These are phyloP conservation scores for Netelia virgata DNA, from an alignment of 2,888 invertebrate genomes.

Conservation along the genomic window DNA sequence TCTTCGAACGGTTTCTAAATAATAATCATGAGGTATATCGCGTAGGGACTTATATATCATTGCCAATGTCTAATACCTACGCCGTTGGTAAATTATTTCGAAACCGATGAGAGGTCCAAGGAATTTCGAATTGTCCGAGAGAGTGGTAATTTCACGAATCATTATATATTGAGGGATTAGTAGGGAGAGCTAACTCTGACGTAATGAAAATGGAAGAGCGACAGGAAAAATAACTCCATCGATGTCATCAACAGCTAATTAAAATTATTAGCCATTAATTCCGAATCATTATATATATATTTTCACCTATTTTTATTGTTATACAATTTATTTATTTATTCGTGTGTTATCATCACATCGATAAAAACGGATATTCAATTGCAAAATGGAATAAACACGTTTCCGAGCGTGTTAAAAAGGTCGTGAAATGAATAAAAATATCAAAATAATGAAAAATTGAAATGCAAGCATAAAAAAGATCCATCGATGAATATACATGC, in stretches of 20 bases:
- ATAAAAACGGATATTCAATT: too few relatives aligned
- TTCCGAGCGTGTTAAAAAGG: too few relatives aligned
- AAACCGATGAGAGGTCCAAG: constrained; percentile 28
- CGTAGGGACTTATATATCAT: background rate
- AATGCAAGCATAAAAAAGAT: background rate
- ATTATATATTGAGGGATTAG: background rate
- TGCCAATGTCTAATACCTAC: background rate
- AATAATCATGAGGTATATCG: constrained; percentile 38
- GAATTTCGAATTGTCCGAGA: background rate
- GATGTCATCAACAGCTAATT: background rate
- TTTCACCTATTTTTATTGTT: too few relatives aligned
- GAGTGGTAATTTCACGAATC: background rate
- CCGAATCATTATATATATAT: background rate
- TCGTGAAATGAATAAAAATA: too few relatives aligned
- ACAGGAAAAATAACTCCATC: constrained; percentile 1
- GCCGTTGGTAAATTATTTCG: constrained; percentile 26
- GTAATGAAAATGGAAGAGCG: background rate
- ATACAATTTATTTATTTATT: too few relatives aligned
- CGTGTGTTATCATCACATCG: too few relatives aligned
- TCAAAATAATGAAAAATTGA: too few relatives aligned
- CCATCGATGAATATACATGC: background rate
- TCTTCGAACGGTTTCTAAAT: constrained; percentile 55
- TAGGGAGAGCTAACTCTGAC: background rate
- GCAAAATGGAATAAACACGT: too few relatives aligned
- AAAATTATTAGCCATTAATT: background rate